phyloP scores from a whole-genome alignment of 2,113 vertebrate species.

The Trinectes maculatus region DNA sequence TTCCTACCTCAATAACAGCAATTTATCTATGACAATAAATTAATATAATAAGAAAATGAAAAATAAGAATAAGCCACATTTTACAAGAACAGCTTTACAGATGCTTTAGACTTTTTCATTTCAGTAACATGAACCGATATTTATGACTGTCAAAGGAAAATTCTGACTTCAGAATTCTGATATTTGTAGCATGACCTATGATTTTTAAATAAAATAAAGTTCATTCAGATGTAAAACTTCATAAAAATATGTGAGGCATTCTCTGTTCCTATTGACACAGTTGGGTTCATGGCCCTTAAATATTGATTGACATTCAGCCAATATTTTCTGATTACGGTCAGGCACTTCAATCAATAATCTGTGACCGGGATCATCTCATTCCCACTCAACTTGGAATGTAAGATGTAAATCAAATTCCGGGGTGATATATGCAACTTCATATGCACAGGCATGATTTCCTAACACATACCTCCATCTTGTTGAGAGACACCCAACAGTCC shows the following conservation, averaged over 20 bases:
- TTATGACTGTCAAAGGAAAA: neutral
- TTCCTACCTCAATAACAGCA: constrained; percentile 14
- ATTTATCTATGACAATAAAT: no score
- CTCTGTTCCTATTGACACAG: no score
- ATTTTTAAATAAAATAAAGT: neutral
- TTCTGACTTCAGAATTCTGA: no score
- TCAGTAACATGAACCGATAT: no score
- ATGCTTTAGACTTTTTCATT: no score
- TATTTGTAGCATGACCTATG: neutral
- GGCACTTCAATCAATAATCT: constrained; percentile 20
- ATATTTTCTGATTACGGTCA: constrained; percentile 22
- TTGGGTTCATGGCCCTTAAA: constrained; percentile 19
- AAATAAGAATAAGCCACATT: no score
- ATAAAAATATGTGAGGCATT: no score
- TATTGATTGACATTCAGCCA: constrained; percentile 29
- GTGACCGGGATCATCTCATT: constrained; percentile 15
- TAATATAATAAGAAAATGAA: constrained; percentile 16
- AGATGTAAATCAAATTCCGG: constrained; percentile 12
- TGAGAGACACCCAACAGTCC: constrained; percentile 97
- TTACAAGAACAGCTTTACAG: no score
- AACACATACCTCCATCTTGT: constrained; percentile 93
- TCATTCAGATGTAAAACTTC: neutral
- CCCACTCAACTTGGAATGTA: constrained; percentile 21
- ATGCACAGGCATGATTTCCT: neutral
- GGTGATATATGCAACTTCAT: neutral